Conservation (phyloP, 2,797 vertebrate genomes). For the Antennarius maculatus region DNA sequence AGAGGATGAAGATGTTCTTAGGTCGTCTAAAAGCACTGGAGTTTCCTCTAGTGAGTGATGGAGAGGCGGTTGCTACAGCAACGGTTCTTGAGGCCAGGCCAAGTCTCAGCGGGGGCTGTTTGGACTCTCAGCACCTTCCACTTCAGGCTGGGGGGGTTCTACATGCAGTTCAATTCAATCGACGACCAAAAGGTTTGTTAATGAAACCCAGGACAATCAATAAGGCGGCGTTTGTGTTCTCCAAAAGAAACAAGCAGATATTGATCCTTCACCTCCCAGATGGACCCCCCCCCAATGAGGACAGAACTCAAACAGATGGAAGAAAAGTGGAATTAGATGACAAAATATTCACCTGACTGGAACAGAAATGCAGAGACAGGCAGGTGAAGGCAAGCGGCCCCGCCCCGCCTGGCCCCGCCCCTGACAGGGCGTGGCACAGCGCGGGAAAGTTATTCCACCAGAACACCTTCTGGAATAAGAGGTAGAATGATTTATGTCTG, state of each 20-base stretch:
- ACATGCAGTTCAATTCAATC: slow-evolving; percentile 22
- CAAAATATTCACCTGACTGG: slow-evolving; percentile 2
- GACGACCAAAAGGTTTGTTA: slow-evolving; percentile 7
- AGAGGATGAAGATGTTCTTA: slow-evolving; percentile 31
- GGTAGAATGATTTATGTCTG: too few species aligned
- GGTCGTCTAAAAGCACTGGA: slow-evolving; percentile 30
- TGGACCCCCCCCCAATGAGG: too few species aligned
- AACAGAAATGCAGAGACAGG: slow-evolving; percentile 2
- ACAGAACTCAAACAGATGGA: neutral
- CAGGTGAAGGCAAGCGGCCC: slow-evolving; percentile 33
- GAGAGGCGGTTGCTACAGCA: slow-evolving; percentile 58
- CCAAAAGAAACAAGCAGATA: slow-evolving; percentile 8
- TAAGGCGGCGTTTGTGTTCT: neutral
- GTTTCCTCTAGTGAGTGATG: slow-evolving; percentile 23
- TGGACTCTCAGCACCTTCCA: slow-evolving; percentile 36
- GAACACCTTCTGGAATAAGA: too few species aligned
- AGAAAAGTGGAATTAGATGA: neutral
- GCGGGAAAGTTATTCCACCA: too few species aligned
- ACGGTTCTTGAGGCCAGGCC: slow-evolving; percentile 52
- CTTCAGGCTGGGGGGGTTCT: slow-evolving; percentile 17
- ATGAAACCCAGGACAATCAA: slow-evolving; percentile 21
- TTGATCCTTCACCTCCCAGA: neutral
- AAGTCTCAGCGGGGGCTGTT: slow-evolving; percentile 47
- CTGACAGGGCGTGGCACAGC: slow-evolving; percentile 47
- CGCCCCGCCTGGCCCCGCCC: slow-evolving; percentile 49